These are phyloP conservation scores for Bombus breviceps DNA, from an alignment of 1,140 invertebrate species.

Conservation along the genomic window DNA sequence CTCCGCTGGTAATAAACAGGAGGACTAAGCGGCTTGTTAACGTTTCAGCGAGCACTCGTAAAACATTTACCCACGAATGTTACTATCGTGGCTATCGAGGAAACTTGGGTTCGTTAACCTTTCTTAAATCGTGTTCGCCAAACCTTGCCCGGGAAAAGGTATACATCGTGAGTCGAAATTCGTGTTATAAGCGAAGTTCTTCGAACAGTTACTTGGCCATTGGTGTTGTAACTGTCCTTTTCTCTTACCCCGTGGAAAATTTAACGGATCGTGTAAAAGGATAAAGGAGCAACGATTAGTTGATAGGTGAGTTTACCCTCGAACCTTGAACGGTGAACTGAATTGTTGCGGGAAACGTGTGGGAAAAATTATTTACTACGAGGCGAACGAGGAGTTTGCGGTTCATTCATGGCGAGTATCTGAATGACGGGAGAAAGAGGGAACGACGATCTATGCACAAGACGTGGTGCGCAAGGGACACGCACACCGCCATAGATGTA, in stretches of 20 bases:
- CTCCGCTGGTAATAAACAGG: neutral
- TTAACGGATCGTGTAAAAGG: neutral
- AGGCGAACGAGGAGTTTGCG: conserved; percentile 67
- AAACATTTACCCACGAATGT: conserved; percentile 42
- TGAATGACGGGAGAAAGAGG: conserved; percentile 74
- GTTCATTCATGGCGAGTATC: conserved; percentile 75
- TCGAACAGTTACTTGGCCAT: neutral
- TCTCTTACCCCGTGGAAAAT: neutral
- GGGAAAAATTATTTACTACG: conserved; percentile 68
- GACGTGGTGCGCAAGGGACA: conserved; percentile 24
- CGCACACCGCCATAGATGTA: neutral
- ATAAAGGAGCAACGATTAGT: neutral
- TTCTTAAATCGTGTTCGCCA: conserved; percentile 12
- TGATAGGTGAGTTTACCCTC: neutral
- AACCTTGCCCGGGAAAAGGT: neutral
- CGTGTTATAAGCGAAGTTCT: neutral
- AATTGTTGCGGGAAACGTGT: conserved; percentile 56
- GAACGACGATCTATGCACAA: conserved; percentile 54
- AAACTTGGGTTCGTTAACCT: conserved; percentile 45
- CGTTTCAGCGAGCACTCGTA: conserved; percentile 33
- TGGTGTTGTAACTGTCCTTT: neutral
- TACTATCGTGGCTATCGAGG: conserved; percentile 25
- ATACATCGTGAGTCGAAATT: neutral
- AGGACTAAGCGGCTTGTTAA: conserved; percentile 32
- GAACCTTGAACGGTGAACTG: conserved; percentile 47